Percentiles rank a stretch among this genome's conserved stretches.
Conservation (phyloP, 2,113 vertebrate genomes). For the Sceloporus undulatus region DNA sequence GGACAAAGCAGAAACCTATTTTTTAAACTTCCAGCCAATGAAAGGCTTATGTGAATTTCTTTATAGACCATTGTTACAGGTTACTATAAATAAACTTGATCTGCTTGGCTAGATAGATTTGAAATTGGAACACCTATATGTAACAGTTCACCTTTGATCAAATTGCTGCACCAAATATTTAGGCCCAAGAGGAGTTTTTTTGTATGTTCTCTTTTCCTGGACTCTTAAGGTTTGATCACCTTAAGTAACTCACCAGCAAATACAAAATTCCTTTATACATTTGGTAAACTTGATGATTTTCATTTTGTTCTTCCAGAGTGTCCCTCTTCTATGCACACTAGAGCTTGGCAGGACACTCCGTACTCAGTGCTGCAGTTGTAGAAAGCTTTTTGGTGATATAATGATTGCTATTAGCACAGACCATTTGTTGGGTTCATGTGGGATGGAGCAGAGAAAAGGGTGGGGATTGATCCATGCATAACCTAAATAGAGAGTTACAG, state of each 20-base stretch:
- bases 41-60: background rate
- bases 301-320: background rate
- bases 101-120: background rate
- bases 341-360: background rate
- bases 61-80: background rate
- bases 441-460: too few relatives aligned
- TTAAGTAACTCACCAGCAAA: background rate
- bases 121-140: background rate
- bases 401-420: background rate
- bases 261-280: background rate
- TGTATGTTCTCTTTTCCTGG: background rate
- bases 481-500: too few relatives aligned
- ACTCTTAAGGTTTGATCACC: background rate
- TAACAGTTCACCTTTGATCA: background rate
- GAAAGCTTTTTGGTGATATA: too few relatives aligned
- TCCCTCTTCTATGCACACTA: background rate
- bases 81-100: background rate
- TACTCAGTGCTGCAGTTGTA: too few relatives aligned
- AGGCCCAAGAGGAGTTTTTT: background rate
- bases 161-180: background rate
- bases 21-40: background rate
- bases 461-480: too few relatives aligned
- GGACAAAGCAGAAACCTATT: background rate
- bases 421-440: background rate
- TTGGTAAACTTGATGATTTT: background rate